Evolutionary conservation across 2,888 invertebrate species (phyloP).

Genomic region (Zeuzera pyrina): DNA sequence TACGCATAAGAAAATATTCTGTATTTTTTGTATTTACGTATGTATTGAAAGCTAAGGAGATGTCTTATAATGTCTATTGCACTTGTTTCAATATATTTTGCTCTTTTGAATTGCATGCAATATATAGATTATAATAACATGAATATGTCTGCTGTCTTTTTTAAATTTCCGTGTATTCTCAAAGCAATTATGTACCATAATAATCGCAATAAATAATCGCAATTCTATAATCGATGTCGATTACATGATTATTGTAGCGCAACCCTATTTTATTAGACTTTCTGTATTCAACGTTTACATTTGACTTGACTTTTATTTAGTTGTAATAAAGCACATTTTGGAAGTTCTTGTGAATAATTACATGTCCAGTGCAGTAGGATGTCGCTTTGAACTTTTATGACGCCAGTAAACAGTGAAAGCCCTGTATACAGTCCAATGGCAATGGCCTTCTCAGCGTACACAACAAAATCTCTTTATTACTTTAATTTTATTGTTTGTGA

Average conservation of each 20-base stretch:
- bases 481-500: no score
- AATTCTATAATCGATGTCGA: constrained; percentile 23
- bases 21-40: no score
- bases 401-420: constrained; percentile 15
- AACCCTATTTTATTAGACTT: constrained; percentile 22
- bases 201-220: constrained; percentile 33
- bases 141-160: no score
- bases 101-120: no score
- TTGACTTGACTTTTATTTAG: constrained; percentile 1
- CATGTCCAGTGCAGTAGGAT: constrained; percentile 15
- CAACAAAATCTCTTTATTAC: constrained; percentile 1
- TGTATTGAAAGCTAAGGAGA: no score
- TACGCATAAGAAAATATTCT: no score
- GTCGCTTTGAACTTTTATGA: constrained; percentile 19
- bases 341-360: constrained; percentile 6
- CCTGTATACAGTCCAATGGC: constrained; percentile 10
- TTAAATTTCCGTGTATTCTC: no score
- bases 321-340: constrained; percentile 1
- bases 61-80: no score
- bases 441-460: background rate
- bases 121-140: no score
- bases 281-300: constrained; percentile 6
- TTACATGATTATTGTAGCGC: constrained; percentile 17
- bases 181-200: no score
- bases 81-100: no score